Percentiles rank a stretch among this genome's conserved stretches.
These are phyloP conservation scores for Neodontobutis hainanensis DNA, from an alignment of 2,113 vertebrate genomes.

Conservation along the genomic window DNA sequence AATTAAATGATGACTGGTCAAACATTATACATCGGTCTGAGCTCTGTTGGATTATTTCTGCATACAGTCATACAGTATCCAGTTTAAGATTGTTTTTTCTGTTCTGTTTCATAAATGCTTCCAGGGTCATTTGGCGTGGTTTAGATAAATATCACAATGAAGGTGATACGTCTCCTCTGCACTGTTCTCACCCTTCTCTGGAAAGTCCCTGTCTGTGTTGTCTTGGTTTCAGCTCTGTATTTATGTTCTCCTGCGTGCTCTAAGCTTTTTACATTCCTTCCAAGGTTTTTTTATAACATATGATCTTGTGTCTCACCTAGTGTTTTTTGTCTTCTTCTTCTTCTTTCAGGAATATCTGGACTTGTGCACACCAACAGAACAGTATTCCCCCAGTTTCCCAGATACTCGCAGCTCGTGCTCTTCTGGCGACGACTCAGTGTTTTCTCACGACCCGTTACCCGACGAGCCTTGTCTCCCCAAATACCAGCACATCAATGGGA, in stretches of 20 bases:
- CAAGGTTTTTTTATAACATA: constrained; percentile 5
- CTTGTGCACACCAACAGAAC: constrained; percentile 92
- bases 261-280: neutral
- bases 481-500: constrained; percentile 92
- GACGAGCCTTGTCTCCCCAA: constrained; percentile 96
- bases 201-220: constrained; percentile 57
- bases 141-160: constrained; percentile 57
- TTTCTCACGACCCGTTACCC: constrained; percentile 94
- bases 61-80: constrained; percentile 60
- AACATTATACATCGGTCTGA: neutral
- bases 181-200: constrained; percentile 33
- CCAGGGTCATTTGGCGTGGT: constrained; percentile 56
- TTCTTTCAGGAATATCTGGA: constrained; percentile 93
- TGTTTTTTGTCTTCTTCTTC: constrained; percentile 10
- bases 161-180: constrained; percentile 51
- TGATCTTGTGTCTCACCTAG: constrained; percentile 22
- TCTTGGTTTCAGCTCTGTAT: constrained; percentile 26
- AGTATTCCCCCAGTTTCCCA: constrained; percentile 96
- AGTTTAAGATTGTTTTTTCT: constrained; percentile 58
- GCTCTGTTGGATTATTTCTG: constrained; percentile 43
- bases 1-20: neutral
- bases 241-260: constrained; percentile 41
- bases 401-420: constrained; percentile 97
- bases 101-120: constrained; percentile 46
- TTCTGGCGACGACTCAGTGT: constrained; percentile 97